phyloP scores from a whole-genome alignment of 53 echinoderm and acorn worm species.

The Antedon mediterranea region DNA sequence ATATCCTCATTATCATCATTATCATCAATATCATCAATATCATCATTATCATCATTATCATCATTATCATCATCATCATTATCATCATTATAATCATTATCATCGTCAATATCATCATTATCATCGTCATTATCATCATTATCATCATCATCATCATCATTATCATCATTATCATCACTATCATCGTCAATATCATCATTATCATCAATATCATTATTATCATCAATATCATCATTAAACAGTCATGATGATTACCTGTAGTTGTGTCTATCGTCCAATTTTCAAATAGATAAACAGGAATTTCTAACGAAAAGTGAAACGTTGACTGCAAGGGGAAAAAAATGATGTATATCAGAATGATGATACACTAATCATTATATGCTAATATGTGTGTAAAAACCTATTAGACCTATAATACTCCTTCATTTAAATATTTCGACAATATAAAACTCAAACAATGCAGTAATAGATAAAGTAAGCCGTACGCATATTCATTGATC shows the following conservation, averaged over 20 bases:
- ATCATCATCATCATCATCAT: constrained; percentile 13
- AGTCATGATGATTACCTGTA: background rate
- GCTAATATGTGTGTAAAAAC: too few relatives aligned
- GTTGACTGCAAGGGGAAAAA: background rate
- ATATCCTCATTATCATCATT: background rate
- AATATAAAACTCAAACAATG: too few relatives aligned
- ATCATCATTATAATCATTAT: too few relatives aligned
- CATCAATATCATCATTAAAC: too few relatives aligned
- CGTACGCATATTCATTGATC: too few relatives aligned
- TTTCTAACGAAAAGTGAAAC: background rate
- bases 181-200: background rate
- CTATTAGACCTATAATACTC: too few relatives aligned
- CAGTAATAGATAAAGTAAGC: too few relatives aligned
- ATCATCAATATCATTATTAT: background rate
- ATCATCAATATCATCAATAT: too few relatives aligned
- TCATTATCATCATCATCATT: background rate
- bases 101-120: constrained; percentile 1
- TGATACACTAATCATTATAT: too few relatives aligned
- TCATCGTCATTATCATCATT: background rate
- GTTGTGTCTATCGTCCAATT: background rate
- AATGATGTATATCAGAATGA: too few relatives aligned
- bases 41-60: background rate
- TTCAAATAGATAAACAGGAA: background rate
- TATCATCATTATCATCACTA: constrained; percentile 7
- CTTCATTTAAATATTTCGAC: too few relatives aligned